Evolutionary conservation across 2,888 invertebrate species (phyloP), one percentile per base, ranked within the genome.

Genomic region (Colletes collaris): DNA sequence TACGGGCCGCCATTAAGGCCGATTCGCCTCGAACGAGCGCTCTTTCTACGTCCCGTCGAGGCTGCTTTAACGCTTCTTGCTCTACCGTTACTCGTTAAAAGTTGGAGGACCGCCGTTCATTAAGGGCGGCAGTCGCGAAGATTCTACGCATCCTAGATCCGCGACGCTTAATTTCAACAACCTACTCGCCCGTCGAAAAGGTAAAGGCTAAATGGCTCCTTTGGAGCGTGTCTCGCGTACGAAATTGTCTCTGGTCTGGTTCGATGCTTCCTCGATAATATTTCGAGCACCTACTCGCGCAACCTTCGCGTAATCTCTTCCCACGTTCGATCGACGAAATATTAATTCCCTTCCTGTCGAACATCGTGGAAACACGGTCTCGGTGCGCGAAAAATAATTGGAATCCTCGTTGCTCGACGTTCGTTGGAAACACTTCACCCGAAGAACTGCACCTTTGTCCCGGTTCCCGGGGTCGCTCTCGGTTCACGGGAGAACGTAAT

Each of bases 1-100:
- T 56, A 50, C 49, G 68, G 63, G 37, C 27, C 46, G 56, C 37
- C 58, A n/a, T 69, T 68, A 68, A 27, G 50, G 49, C 11, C 52
- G 60, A 65, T 60, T 67, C 63, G 44, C 3, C n/a, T 6, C 16
- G 62, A 27, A 62, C 11, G 56, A 56, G 37, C 37, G 40, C 27
- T 27, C 16, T 49, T 16, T 44, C 52, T 11, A 37, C 49, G 37
- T 4, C n/a, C 50, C 37, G 50, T 40, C 58, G 19, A 16, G 55
- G 40, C 19, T 11, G 69, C 59, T 64, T 55, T 35, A 56, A 62
- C 44, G 10, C 13, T 44, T 44, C 63, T 19, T 40, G 11, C 19
- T 62, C 19, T 4, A 50, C 49, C 44, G n/a, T 46, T 40, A 58
- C 62, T 67, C 59, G 44, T 64, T 63, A 58, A 63, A 58, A 62